These are phyloP conservation scores for Dromiciops gliroides DNA, from an alignment of 2,113 vertebrate genomes.

Conservation along the genomic window DNA sequence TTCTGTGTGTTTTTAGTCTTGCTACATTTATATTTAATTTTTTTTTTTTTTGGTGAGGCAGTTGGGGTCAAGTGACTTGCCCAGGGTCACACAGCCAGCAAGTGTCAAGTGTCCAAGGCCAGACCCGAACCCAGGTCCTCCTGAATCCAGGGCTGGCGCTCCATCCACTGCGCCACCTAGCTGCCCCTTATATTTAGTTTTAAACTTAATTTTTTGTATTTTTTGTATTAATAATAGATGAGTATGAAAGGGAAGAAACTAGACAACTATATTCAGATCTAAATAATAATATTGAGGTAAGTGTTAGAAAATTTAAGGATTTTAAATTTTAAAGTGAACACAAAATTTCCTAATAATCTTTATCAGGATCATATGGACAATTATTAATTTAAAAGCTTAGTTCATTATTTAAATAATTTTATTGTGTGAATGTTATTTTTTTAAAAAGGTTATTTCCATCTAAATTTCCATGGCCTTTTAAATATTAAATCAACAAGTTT, in stretches of 20 bases:
- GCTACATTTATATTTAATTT: not conserved
- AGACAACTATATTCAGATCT: conserved; percentile 89
- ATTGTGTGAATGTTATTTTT: not conserved
- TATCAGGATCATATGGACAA: conserved; percentile 1
- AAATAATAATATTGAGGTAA: conserved; percentile 89
- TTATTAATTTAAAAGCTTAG: conserved; percentile 19
- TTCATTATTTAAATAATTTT: not conserved
- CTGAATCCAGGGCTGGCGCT: no score
- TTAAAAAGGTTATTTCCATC: not conserved
- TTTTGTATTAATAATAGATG: conserved; percentile 87
- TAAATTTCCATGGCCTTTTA: conserved; percentile 36
- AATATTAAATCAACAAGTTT: not conserved
- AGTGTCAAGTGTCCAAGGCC: no score
- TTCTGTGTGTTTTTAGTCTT: not conserved
- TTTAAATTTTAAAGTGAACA: conserved; percentile 33
- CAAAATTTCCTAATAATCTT: conserved; percentile 42
- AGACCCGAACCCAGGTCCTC: no score
- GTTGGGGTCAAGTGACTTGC: no score
- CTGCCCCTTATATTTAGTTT: no score
- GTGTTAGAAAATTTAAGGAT: conserved; percentile 58
- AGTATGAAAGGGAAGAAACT: conserved; percentile 93
- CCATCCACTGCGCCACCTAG: no score
- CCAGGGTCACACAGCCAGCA: no score
- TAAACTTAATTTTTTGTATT: conserved; percentile 68
- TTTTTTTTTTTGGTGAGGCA: no score